Evolutionary conservation across 2,113 vertebrate genomes (phyloP).

Genomic region (Ursus arctos): DNA sequence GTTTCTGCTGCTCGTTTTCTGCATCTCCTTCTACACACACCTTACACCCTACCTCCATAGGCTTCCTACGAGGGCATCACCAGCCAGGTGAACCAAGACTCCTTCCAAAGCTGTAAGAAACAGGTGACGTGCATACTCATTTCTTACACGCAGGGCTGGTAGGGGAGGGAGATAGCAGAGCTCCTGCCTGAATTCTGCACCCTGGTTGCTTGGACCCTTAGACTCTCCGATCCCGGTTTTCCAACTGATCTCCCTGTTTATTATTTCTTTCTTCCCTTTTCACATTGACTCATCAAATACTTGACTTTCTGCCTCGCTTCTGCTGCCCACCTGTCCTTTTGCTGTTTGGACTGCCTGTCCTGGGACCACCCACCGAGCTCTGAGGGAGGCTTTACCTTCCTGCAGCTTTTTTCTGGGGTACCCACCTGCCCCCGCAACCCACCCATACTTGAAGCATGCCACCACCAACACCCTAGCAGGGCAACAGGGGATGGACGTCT

Average conservation of each 20-base stretch:
- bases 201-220: not conserved
- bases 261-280: not conserved
- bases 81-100: not conserved
- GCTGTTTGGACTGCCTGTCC: not conserved
- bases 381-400: not conserved
- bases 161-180: rapidly evolving
- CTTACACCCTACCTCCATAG: not conserved
- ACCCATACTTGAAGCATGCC: not conserved
- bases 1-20: not conserved
- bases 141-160: rapidly evolving
- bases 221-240: not conserved
- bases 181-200: not conserved
- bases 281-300: not conserved
- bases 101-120: not conserved
- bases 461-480: not conserved
- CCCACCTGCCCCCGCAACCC: not conserved
- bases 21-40: not conserved
- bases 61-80: not conserved
- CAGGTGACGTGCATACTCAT: not conserved
- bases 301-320: not conserved
- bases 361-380: not conserved
- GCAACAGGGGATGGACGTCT: not conserved
- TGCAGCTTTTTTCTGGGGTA: not conserved
- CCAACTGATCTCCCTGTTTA: not conserved
- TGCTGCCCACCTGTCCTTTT: not conserved